Percentiles rank a stretch among this genome's conserved stretches.
These are phyloP conservation scores for Acridotheres tristis DNA, from an alignment of 2,797 vertebrate genomes.

Conservation along the genomic window DNA sequence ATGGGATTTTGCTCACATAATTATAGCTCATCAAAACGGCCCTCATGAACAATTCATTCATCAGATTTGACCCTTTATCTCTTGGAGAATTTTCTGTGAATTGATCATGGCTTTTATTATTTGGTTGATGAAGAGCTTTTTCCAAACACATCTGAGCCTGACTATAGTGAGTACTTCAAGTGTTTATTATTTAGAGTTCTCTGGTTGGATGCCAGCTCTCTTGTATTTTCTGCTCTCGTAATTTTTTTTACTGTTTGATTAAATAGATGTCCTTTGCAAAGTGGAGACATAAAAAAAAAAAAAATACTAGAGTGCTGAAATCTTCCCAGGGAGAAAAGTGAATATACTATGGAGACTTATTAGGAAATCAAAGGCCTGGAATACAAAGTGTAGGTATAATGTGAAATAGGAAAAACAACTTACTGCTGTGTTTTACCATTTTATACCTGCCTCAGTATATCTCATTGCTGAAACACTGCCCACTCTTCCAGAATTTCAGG, in stretches of 20 bases:
- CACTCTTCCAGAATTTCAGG: background rate
- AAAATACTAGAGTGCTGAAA: background rate
- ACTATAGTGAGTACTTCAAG: background rate
- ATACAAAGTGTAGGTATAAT: background rate
- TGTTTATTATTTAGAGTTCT: background rate
- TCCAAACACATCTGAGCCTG: background rate
- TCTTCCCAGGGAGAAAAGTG: background rate
- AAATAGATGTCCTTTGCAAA: background rate
- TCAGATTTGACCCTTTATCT: constrained; percentile 3
- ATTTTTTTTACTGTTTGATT: background rate
- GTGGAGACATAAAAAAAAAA: background rate
- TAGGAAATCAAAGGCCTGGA: background rate
- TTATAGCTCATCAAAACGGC: constrained; percentile 26
- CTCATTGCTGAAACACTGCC: background rate
- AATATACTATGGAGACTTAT: background rate
- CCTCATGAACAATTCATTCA: constrained; percentile 31
- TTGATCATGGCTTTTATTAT: constrained; percentile 22
- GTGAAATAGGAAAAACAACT: background rate
- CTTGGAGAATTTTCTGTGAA: constrained; percentile 12
- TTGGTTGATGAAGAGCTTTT: constrained; percentile 30
- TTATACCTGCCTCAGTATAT: background rate
- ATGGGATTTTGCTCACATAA: constrained; percentile 3
- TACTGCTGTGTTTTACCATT: background rate
- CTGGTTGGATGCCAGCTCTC: background rate
- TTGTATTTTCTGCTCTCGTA: background rate